phyloP scores from a whole-genome alignment of 2,888 invertebrate genomes.

The Ellobium chinense region DNA sequence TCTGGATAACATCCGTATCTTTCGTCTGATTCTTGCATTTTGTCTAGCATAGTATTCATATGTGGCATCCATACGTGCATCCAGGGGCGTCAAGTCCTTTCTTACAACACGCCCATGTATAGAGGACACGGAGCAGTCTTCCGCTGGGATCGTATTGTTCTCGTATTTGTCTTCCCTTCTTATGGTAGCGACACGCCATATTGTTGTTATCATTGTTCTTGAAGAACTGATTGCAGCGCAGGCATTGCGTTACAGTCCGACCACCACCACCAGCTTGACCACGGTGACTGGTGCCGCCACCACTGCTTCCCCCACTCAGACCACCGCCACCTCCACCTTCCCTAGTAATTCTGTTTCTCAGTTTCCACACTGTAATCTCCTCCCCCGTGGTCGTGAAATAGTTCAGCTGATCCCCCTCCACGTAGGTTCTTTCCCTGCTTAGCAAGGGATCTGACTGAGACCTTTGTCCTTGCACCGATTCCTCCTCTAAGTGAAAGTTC shows the following conservation, averaged over 20 bases:
- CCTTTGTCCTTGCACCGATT: slow-evolving; percentile 9
- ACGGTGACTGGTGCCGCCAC: slow-evolving; percentile 9
- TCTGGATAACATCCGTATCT: no score
- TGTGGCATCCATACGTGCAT: slow-evolving; percentile 66
- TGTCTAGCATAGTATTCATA: not conserved
- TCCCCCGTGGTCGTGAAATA: slow-evolving; percentile 45
- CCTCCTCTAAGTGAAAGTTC: slow-evolving; percentile 60
- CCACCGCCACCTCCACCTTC: not conserved
- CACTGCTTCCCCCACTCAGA: not conserved
- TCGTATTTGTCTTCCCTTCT: slow-evolving; percentile 66
- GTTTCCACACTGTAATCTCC: slow-evolving; percentile 61
- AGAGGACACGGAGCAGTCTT: slow-evolving; percentile 60
- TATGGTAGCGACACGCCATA: slow-evolving; percentile 67
- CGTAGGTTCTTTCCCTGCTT: slow-evolving; percentile 59
- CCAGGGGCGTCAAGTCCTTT: slow-evolving; percentile 64
- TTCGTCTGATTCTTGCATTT: no score
- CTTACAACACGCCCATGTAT: slow-evolving; percentile 73
- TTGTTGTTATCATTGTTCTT: slow-evolving; percentile 65
- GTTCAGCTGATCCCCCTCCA: slow-evolving; percentile 63
- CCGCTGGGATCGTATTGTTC: slow-evolving; percentile 66
- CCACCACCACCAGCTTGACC: not conserved
- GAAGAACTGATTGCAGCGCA: slow-evolving; percentile 68
- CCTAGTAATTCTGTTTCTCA: slow-evolving; percentile 53
- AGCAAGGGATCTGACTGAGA: not conserved
- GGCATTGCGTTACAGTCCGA: slow-evolving; percentile 61